Conservation (phyloP, 1,140 invertebrate genomes). For the Drosophila nigromelanica region DNA sequence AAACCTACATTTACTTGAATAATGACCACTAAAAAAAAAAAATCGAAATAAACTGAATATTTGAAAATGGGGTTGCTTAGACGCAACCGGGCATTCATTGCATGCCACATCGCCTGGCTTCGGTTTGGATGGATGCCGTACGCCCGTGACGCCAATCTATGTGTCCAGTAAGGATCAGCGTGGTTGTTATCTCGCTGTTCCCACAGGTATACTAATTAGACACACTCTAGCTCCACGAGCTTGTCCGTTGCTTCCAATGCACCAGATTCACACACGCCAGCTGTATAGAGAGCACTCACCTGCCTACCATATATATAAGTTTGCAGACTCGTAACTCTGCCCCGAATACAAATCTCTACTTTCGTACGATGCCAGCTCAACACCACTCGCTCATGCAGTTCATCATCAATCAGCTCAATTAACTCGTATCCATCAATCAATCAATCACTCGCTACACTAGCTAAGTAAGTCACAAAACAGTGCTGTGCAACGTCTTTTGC, state of each 20-base stretch:
- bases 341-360: not conserved
- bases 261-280: slow-evolving; percentile 18
- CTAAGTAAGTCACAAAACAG: slow-evolving; percentile 12
- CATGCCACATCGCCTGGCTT: slow-evolving; percentile 60
- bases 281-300: slow-evolving; percentile 38
- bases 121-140: slow-evolving; percentile 67
- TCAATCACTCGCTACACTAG: slow-evolving; percentile 31
- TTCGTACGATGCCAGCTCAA: slow-evolving; percentile 23
- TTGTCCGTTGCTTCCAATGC: slow-evolving; percentile 35
- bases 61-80: slow-evolving; percentile 46
- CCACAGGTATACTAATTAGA: slow-evolving; percentile 85
- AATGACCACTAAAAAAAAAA: slow-evolving; percentile 34
- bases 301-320: not conserved
- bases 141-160: slow-evolving; percentile 85
- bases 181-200: slow-evolving; percentile 90
- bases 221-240: slow-evolving; percentile 14
- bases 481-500: slow-evolving; percentile 34
- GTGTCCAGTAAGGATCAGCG: slow-evolving; percentile 87
- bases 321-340: slow-evolving; percentile 5
- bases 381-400: slow-evolving; percentile 2
- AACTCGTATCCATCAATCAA: slow-evolving; percentile 6
- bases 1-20: slow-evolving; percentile 49
- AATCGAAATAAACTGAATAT: not conserved
- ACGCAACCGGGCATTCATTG: slow-evolving; percentile 66
- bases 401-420: not conserved